Evolutionary conservation across 1,140 invertebrate genomes (phyloP), one percentile per base, ranked within the genome.

Genomic region (Drosophila burlai): DNA sequence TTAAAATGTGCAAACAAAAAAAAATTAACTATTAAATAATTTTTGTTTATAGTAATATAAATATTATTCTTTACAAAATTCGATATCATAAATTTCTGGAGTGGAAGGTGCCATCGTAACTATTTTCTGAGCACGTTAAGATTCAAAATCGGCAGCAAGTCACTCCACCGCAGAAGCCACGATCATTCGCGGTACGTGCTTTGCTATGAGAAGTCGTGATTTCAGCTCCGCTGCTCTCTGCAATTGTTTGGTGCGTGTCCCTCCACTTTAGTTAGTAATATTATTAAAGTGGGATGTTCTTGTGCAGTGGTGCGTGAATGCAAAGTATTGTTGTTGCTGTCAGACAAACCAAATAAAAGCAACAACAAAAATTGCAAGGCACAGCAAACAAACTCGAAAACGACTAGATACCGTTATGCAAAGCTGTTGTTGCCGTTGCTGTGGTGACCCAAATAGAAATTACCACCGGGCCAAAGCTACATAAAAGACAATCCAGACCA

Each of bases 391-490:
- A 74, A 67, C 55, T 59, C 76, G 43, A 61, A 80, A 61, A 60
- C 58, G 38, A 34, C 60, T 77, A 58, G 49, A 58, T 76, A 68
- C 83, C 80, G 83, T 87, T 87, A 87, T 81, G 83, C 83, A 87
- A 87, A 87, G 76, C 74, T 74, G 62, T 72, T 76, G 67, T 64
- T 79, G 49, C 46, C 76, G 72, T 77, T 79, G 60, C 62, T 80
- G 61, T 73, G 76, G 66, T 79, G 75, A 83, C 83, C 83, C 62
- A 87, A 83, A 87, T 87, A 87, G 49, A 80, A 80, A 76, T 73
- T 75, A 87, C 74, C 76, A 73, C 64, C 59, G 46, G 79, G 69
- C 64, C 57, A 59, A 76, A 72, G 73, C 50, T 46, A 63, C 36
- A 47, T 29, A 67, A 43, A 76, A 74, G 40, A 76, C 50, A 52